Base-by-base conservation (phyloP, 1,140 invertebrate genomes). In the Thalassaphorura encarpata region DNA sequence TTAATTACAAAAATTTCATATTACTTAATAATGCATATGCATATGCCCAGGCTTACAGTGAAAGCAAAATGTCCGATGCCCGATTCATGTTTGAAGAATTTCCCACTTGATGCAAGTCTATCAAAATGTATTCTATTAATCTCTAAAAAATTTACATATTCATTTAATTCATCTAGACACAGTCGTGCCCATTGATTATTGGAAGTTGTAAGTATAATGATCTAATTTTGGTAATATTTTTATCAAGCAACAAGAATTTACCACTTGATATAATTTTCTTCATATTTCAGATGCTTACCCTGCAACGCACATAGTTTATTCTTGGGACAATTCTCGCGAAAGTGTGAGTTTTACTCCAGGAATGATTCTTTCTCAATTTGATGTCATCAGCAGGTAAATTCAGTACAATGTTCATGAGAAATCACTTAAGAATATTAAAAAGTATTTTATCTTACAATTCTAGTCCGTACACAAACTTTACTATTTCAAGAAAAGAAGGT, bases 61-160 rank as follows among this genome's bases (percentile, higher is more conserved):
- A 89, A 89, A 72, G 89, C 90, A 29, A 85, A 83, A 33, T 95
- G 91, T 71, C 88, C 87, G 2, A 94, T 95, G 90, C 84, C 89
- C 70, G 72, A 95, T 33, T 83, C 86, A 70, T n/a, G n/a, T n/a
- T n/a, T n/a, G n/a, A n/a, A n/a, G n/a, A 82, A 90, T 66, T 95
- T 93, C 69, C 91, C 91, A 0, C 90, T 93, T 85, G 89, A 93
- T 69, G 83, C n/a, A n/a, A n/a, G n/a, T n/a, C n/a, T n/a, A n/a
- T n/a, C n/a, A n/a, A n/a, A n/a, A n/a, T n/a, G n/a, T n/a, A n/a
- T n/a, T n/a, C n/a, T n/a, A n/a, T n/a, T n/a, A n/a, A n/a, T n/a
- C n/a, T n/a, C n/a, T n/a, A n/a, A n/a, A n/a, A n/a, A n/a, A n/a
- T n/a, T n/a, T n/a, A n/a, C n/a, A n/a, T n/a, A n/a, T n/a, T n/a